These are phyloP conservation scores for Smutsia gigantea DNA, from an alignment of 2,797 vertebrate species.

Conservation along the genomic window DNA sequence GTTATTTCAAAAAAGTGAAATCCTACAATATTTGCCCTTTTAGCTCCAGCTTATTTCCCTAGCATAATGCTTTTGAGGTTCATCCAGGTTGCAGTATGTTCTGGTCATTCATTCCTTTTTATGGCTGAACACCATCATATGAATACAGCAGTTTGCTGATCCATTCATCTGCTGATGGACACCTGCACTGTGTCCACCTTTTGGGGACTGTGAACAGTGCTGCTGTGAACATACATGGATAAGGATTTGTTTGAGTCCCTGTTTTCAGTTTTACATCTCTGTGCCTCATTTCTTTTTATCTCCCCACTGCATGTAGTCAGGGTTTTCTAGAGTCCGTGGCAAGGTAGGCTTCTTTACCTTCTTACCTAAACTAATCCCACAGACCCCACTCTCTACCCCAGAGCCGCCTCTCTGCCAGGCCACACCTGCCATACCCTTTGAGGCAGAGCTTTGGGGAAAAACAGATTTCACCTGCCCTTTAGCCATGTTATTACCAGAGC, in stretches of 20 bases:
- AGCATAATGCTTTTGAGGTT: neutral
- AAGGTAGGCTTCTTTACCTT: neutral
- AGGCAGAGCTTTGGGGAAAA: neutral
- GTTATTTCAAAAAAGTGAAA: neutral
- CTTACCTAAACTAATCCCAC: neutral
- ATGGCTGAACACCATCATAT: neutral
- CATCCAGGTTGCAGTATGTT: fast-evolving
- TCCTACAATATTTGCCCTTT: no score
- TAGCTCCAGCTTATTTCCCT: neutral
- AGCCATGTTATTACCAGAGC: neutral
- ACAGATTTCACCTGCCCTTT: neutral
- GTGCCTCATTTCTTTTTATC: neutral
- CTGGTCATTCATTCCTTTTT: neutral
- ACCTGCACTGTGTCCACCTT: neutral
- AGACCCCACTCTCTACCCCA: fast-evolving
- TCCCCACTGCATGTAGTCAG: neutral
- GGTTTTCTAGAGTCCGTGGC: neutral
- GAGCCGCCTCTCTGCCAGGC: neutral
- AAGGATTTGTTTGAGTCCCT: neutral
- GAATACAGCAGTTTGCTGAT: neutral
- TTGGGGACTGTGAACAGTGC: neutral
- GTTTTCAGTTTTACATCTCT: neutral
- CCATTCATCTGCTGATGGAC: neutral
- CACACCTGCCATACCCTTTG: neutral
- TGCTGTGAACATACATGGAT: fast-evolving